Evolutionary conservation across 2,113 vertebrate species (phyloP).

Genomic region (Corythaeola cristata): DNA sequence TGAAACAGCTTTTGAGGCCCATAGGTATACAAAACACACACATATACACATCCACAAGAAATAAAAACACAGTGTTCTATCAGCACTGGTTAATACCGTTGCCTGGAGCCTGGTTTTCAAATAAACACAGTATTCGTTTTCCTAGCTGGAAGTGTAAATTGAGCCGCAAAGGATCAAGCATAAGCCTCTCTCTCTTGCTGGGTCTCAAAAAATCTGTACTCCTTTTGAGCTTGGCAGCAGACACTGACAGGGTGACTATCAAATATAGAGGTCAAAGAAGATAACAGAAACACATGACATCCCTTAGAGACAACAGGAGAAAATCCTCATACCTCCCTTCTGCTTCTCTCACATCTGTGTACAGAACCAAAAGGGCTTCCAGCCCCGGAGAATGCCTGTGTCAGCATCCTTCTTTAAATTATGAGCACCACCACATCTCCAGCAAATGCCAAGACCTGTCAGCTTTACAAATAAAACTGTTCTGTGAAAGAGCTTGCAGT

Average conservation of each 20-base stretch:
- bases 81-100: background rate
- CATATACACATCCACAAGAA: background rate
- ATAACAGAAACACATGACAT: rapidly evolving
- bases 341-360: background rate
- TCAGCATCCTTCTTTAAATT: background rate
- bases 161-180: background rate
- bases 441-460: background rate
- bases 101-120: slow-evolving; percentile 54
- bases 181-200: background rate
- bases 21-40: background rate
- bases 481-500: background rate
- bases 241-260: background rate
- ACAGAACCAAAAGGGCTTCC: background rate
- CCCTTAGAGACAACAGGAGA: background rate
- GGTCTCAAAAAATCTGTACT: background rate
- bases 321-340: background rate
- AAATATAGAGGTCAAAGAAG: background rate
- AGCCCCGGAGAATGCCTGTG: background rate
- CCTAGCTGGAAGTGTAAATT: slow-evolving; percentile 16
- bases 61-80: background rate
- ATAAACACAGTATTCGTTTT: slow-evolving; percentile 62
- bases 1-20: background rate
- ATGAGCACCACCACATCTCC: background rate
- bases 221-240: background rate
- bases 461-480: background rate